These are phyloP conservation scores for Tholera decimalis DNA, from an alignment of 2,888 invertebrate genomes.

Conservation along the genomic window DNA sequence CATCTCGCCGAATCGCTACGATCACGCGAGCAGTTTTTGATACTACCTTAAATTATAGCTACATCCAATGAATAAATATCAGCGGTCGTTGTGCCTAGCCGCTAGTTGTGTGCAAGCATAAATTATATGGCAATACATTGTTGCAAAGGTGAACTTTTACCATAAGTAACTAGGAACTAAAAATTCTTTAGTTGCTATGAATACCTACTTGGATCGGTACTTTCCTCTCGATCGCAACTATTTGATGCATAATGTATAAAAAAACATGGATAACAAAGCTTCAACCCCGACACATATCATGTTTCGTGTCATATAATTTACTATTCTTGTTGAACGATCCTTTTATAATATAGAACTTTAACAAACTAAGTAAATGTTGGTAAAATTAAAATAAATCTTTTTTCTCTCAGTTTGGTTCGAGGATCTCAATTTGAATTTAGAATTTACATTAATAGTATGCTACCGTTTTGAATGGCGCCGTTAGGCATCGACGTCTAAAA, in stretches of 20 bases:
- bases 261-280: neutral
- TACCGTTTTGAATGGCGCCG: slow-evolving; percentile 58
- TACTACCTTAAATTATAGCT: slow-evolving; percentile 67
- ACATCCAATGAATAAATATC: slow-evolving; percentile 62
- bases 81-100: slow-evolving; percentile 34
- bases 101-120: slow-evolving; percentile 53
- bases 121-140: slow-evolving; percentile 36
- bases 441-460: slow-evolving; percentile 50
- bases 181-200: slow-evolving; percentile 1
- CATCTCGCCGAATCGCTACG: slow-evolving; percentile 64
- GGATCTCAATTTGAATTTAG: slow-evolving; percentile 45
- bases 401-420: slow-evolving; percentile 19
- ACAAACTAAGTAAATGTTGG: slow-evolving; percentile 1
- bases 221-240: neutral
- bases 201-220: neutral
- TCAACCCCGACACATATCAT: neutral
- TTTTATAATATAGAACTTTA: slow-evolving; percentile 8
- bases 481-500: slow-evolving; percentile 41
- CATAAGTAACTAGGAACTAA: neutral
- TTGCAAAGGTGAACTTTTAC: slow-evolving; percentile 25
- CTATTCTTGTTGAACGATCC: neutral
- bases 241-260: neutral
- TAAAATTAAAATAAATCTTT: slow-evolving; percentile 30
- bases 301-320: neutral
- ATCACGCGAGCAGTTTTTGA: slow-evolving; percentile 72